These are phyloP conservation scores for Tapirus terrestris DNA, from an alignment of 2,113 vertebrate genomes.

Conservation along the genomic window DNA sequence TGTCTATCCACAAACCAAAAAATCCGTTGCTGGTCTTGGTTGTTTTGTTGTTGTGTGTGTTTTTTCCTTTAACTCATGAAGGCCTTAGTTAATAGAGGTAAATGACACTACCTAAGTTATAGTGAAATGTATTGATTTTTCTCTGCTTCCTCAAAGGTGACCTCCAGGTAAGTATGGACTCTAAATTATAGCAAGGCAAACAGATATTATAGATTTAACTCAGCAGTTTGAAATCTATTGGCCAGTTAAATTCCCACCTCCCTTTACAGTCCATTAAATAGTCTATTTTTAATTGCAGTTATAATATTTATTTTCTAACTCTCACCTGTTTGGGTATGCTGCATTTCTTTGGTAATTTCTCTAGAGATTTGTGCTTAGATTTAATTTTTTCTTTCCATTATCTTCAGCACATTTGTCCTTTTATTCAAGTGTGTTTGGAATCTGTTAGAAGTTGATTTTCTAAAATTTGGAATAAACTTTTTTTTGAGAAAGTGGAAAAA, in stretches of 20 bases:
- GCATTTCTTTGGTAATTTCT: conserved; percentile 88
- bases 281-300: conserved; percentile 88
- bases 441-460: conserved; percentile 67
- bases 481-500: conserved; percentile 67
- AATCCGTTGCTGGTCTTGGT: not conserved
- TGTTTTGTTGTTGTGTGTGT: not conserved
- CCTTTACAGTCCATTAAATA: conserved; percentile 88
- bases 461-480: conserved; percentile 61
- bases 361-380: conserved; percentile 84
- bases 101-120: conserved; percentile 73
- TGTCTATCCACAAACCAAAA: not conserved
- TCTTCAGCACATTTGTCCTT: conserved; percentile 81
- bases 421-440: conserved; percentile 71
- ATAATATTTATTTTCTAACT: conserved; percentile 89
- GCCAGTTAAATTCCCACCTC: conserved; percentile 83
- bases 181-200: conserved; percentile 83
- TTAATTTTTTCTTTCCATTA: conserved; percentile 82
- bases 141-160: conserved; percentile 81
- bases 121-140: conserved; percentile 65
- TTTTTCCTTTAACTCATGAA: conserved; percentile 4
- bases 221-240: conserved; percentile 85
- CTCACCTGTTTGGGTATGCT: conserved; percentile 85
- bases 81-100: conserved; percentile 62
- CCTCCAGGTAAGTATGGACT: conserved; percentile 79
- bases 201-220: conserved; percentile 85